Percentiles rank a stretch among this genome's conserved stretches.
These are phyloP conservation scores for Drosophila burlai DNA, from an alignment of 1,140 invertebrate genomes.

Conservation along the genomic window DNA sequence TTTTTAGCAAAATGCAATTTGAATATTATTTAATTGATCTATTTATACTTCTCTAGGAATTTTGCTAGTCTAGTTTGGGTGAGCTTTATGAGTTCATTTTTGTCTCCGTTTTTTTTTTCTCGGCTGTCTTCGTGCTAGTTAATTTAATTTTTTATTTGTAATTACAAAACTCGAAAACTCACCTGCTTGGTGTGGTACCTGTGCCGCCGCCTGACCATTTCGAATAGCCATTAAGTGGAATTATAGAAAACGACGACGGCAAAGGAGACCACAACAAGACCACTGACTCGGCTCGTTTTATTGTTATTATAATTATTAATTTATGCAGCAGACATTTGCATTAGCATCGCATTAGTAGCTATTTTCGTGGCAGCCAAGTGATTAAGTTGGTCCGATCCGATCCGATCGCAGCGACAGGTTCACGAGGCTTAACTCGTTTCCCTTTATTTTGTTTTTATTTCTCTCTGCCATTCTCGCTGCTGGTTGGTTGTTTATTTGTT, in stretches of 20 bases:
- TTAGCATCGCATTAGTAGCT: constrained; percentile 71
- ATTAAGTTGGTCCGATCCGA: constrained; percentile 44
- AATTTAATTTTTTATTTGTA: neutral
- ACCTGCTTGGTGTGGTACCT: neutral
- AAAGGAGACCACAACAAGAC: too few species aligned
- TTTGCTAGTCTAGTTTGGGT: neutral
- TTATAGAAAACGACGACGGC: constrained; percentile 36
- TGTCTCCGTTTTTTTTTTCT: neutral
- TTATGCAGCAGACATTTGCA: constrained; percentile 79
- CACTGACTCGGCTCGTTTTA: constrained; percentile 25
- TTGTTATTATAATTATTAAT: constrained; percentile 78
- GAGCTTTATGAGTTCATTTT: neutral
- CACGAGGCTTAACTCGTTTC: constrained; percentile 13
- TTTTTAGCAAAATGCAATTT: neutral
- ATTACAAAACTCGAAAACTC: neutral
- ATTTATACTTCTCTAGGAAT: too few species aligned
- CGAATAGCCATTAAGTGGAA: constrained; percentile 51
- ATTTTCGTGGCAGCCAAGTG: constrained; percentile 43
- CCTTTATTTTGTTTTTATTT: constrained; percentile 8
- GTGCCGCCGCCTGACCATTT: constrained; percentile 10
- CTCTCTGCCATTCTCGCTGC: constrained; percentile 20
- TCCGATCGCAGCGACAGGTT: constrained; percentile 48
- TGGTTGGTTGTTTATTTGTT: constrained; percentile 73
- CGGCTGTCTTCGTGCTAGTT: constrained; percentile 8
- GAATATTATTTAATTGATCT: neutral